Evolutionary conservation across 2,797 vertebrate genomes (phyloP).

Genomic region (Scolopax bukidnonensis): DNA sequence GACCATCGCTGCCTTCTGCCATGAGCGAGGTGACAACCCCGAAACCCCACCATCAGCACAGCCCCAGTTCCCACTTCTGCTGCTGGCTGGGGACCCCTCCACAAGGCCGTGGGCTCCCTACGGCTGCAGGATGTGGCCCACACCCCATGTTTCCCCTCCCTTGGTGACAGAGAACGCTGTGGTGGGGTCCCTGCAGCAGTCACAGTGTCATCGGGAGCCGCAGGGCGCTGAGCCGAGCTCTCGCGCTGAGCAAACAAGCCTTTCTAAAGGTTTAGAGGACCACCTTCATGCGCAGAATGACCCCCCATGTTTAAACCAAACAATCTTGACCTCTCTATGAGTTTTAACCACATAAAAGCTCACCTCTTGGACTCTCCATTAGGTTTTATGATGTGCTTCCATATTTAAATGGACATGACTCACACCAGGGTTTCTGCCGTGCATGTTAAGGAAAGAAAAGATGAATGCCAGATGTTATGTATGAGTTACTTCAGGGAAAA

Average conservation of each 20-base stretch:
- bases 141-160: fast-evolving
- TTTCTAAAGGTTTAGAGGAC: constrained; percentile 43
- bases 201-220: fast-evolving
- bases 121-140: fast-evolving
- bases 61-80: background rate
- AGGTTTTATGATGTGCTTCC: constrained; percentile 69
- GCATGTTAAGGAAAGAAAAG: constrained; percentile 23
- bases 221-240: background rate
- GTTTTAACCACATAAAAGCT: constrained; percentile 86
- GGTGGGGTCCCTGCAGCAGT: background rate
- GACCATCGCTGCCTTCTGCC: background rate
- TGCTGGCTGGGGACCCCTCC: background rate
- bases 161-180: background rate
- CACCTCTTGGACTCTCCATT: constrained; percentile 68
- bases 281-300: constrained; percentile 34
- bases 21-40: fast-evolving
- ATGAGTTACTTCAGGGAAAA: background rate
- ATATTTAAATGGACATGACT: constrained; percentile 72
- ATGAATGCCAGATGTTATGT: constrained; percentile 68
- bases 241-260: background rate
- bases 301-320: constrained; percentile 78
- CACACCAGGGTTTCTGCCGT: constrained; percentile 48
- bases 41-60: fast-evolving
- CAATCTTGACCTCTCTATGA: constrained; percentile 71
- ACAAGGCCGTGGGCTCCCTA: fast-evolving